Evolutionary conservation across 1,140 invertebrate species (phyloP), one percentile per base, ranked within the genome.

Genomic region (Nasonia vitripennis): DNA sequence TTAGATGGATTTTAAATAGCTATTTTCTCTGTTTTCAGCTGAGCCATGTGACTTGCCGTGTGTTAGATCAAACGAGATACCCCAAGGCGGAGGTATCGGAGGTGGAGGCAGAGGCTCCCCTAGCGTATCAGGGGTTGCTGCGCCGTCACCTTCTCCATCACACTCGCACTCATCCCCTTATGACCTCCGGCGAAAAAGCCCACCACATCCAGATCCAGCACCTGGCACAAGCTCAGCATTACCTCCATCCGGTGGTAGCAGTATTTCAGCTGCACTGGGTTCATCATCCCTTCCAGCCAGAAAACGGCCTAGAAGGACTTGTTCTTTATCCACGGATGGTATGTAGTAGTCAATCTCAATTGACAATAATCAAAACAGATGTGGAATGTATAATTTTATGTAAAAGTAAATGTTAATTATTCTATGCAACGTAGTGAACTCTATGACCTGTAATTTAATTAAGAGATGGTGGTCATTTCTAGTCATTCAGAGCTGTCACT

Each of bases 131-230:
- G 92, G 91, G n/a, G 90, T 93, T 11, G 92, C 92, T 62, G 92
- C 94, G 88, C 92, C 92, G 5, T 93, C 91, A 23, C 92, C 92
- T 23, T 93, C 91, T 14, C 93, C 93, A 3, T 92, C 92, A 9
- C 92, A 93, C 78, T 94, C 92, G 87, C 97, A 97, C 92, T 96
- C 97, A 89, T 96, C 97, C 80, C 97, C 97, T 0, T 98, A 98
- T 90, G 97, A 98, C 91, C 93, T 98, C 88, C 94, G 97, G 87
- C 94, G 97, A 88, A 98, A 98, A 93, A 97, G 96, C 88, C 96
- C 96, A 84, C 95, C 96, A 37, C 92, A 93, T 90, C 91, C 92
- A 6, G 90, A 92, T 84, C 92, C 93, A 74, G 92, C 93, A n/a
- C 92, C 93, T 71, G 92, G 93, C 55, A 93, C 92, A 12, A 94